Base-by-base conservation (phyloP, 1,140 invertebrate species). In the Zaprionus nigranus region DNA sequence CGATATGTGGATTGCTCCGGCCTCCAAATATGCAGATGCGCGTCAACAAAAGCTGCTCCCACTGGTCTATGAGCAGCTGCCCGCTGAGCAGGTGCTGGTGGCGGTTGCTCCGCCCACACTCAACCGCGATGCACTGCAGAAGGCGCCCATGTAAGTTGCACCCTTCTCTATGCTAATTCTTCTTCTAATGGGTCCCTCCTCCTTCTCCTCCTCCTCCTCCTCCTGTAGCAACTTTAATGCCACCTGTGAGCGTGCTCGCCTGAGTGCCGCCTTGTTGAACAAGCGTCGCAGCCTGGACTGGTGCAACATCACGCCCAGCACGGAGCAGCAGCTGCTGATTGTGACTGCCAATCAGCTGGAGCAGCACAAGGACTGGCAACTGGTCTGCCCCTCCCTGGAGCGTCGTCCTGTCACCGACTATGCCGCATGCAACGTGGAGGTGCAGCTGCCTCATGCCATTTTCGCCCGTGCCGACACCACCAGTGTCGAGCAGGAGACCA, bases 371-470 rank as follows among this genome's bases (percentile, higher is more conserved):
- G 75, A 92, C 34, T 85, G 80, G 43, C 83, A 91, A 43, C 61
- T 93, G 24, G 65, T 93, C 22, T 93, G 92, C 38, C 69, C 76
- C 28, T 80, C 71, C 3, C 22, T 92, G 43, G 83, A 90, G 61
- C 77, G 75, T 30, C 79, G 79, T 28, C 79, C 91, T 0, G 78
- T 93, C n/a, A 87, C 82, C 59, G 91, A 93, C 49, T 78, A 62
- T 17, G 63, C 57, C 2, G 36, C 17, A 6, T 93, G 92, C 63
- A 91, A 91, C 57, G 73, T 92, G 34, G 92, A 93, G n/a, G 75
- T 81, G 7, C 72, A 83, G 57, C 65, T 92, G 56, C 91, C 92
- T 0, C 71, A 40, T 0, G 88, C 91, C 36, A 67, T 93, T 28
- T 92, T 92, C 43, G 68, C 82, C 0, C 65, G 82, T 0, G 59